Base-by-base conservation (phyloP, 2,888 invertebrate genomes). In the Parthenolecanium corni region DNA sequence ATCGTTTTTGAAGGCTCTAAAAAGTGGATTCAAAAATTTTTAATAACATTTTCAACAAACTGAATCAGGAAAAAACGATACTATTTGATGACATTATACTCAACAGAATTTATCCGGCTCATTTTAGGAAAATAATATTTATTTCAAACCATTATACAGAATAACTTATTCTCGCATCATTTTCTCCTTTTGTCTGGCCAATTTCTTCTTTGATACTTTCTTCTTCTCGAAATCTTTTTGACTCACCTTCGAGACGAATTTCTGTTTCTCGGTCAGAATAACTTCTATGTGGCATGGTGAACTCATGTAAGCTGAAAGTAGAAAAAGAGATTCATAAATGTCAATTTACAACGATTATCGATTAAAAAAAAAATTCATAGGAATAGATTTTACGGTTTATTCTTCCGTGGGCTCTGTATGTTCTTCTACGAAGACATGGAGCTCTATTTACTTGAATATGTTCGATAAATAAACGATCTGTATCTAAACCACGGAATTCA, bases 221-320 rank as follows among this genome's bases (percentile, higher is more conserved):
- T 96, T 96, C 79, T 93, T 93, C 25, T 86, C 83, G 66, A 89
- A 87, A 72, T 91, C 91, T 67, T 89, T 86, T 65, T 86, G 83
- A 65, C 87, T 82, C 1, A 88, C 86, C 72, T 89, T 90, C 62
- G 91, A 82, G 18, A 94, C 92, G 44, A 90, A 85, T 73, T 92
- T 89, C 75, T 98, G 97, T 71, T 91, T 88, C 77, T 98, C 97
- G 54, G 93, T 88, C 66, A 98, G 81, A 73, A 97, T 93, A 65
- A 97, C 86, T 78, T 98, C 96, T 72, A 98, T 91, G 81, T 98
- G 97, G 76, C 96, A 97, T 25, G 97, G 97, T 16, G 93, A 94
- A 68, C 94, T 94, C 97, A 97, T 96, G 81, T 94, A 98, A 11
- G 96, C 82, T 83, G 72, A 16, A 75, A 74, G 67, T 46, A 66